Base-by-base conservation (phyloP, 2,888 invertebrate species). In the Tiphia femorata region DNA sequence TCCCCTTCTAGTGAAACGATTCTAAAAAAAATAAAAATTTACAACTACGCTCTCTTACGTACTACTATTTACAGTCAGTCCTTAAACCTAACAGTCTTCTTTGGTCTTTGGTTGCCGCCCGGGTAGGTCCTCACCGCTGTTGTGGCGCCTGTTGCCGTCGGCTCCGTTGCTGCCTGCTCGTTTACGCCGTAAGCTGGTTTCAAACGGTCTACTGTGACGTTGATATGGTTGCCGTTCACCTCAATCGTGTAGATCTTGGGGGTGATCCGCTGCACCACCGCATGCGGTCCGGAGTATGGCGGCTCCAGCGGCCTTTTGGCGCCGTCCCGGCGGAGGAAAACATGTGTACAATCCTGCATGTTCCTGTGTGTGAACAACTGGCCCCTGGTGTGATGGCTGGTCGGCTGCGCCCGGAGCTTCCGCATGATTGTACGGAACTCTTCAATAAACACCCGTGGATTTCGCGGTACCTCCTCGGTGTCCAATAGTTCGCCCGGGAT, bases 401-500 rank as follows among this genome's bases (percentile, higher is more conserved):
- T 46, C 1, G 49, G 44, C 2, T 21, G 23, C 6, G 62, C 51
- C 14, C 50, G 52, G 6, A 62, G 7, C 3, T 35, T 10, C 2
- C 55, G 33, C 54, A 61, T 55, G 5, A 35, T 29, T 2, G 12
- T n/a, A 2, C 48, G 50, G 4, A 62, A 30, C 29, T 40, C 38
- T 10, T 49, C 10, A 16, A 50, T 12, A 30, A 49, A 52, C 4
- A 33, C 38, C 19, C 42, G 38, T n/a, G 47, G 59, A 8, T 19
- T 12, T 6, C 40, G 30, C 16, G 41, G 14, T 10, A 7, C 17
- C 7, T 44, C 30, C 1, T 14, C 10, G 2, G 57, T 46, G 8
- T 33, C 16, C 12, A 62, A 23, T 41, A 63, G 59, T 30, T 69
- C 64, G 0, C 62, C 67, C 0, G 67, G 65, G 1, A 72, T 25